Conservation (phyloP, 2,888 invertebrate genomes). For the Nomada flava region DNA sequence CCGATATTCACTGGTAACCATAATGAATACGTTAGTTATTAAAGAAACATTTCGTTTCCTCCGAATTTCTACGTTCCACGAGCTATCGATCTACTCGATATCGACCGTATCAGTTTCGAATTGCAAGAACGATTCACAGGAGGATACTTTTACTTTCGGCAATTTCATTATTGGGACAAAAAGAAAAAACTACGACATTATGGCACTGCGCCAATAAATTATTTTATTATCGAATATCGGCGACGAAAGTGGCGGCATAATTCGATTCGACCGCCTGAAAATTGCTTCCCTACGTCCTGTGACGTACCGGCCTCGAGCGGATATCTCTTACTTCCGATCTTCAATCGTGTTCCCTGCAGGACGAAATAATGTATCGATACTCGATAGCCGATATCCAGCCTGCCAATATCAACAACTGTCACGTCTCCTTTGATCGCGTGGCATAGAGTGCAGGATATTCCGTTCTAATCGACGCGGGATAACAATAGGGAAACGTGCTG, state of each 20-base stretch:
- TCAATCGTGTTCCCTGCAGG: background rate
- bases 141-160: background rate
- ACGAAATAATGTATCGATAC: conserved; percentile 55
- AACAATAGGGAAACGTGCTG: no score
- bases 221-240: conserved; percentile 8
- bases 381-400: conserved; percentile 43
- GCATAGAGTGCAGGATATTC: no score
- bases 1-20: background rate
- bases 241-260: conserved; percentile 6
- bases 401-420: conserved; percentile 4
- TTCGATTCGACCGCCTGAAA: conserved; percentile 38
- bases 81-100: background rate
- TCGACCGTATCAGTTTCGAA: background rate
- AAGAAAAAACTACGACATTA: conserved; percentile 9
- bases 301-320: conserved; percentile 2
- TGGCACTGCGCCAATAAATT: conserved; percentile 25
- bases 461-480: no score
- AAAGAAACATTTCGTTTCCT: background rate
- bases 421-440: background rate
- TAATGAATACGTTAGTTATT: background rate
- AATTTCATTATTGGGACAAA: background rate
- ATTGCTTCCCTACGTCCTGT: conserved; percentile 34
- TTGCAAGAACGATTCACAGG: no score
- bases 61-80: background rate
- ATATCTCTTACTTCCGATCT: background rate